phyloP scores from a whole-genome alignment of 2,797 vertebrate genomes.

The Pygocentrus nattereri region DNA sequence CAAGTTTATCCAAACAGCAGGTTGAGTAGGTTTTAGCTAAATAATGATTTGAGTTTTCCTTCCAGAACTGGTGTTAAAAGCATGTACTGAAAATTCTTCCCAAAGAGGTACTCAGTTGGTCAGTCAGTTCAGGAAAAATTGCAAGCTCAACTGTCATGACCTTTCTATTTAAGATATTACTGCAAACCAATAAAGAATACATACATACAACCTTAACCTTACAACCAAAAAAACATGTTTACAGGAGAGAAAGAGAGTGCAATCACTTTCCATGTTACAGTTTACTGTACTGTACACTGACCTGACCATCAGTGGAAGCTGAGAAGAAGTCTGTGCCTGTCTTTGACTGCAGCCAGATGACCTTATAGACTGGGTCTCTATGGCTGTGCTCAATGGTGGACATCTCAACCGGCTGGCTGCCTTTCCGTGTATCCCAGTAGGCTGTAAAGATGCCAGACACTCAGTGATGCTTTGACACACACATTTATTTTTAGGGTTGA shows the following conservation, averaged over 20 bases:
- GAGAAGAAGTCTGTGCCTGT: conserved; percentile 92
- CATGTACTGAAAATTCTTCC: no score
- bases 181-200: no score
- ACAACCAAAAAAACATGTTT: neutral
- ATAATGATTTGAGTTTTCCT: no score
- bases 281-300: conserved; percentile 61
- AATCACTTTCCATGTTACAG: neutral
- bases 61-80: no score
- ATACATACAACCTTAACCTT: no score
- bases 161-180: no score
- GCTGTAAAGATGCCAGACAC: conserved; percentile 69
- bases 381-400: conserved; percentile 89
- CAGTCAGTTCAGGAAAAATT: no score
- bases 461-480: neutral
- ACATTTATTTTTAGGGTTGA: neutral
- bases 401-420: conserved; percentile 84
- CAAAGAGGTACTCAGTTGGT: no score
- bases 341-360: conserved; percentile 94
- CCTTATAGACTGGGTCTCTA: conserved; percentile 91
- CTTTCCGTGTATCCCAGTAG: conserved; percentile 93
- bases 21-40: no score
- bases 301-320: conserved; percentile 92
- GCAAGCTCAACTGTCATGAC: no score
- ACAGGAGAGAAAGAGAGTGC: neutral
- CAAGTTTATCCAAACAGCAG: no score